Conservation (phyloP, 2,113 vertebrate species). For the Dicentrarchus labrax region DNA sequence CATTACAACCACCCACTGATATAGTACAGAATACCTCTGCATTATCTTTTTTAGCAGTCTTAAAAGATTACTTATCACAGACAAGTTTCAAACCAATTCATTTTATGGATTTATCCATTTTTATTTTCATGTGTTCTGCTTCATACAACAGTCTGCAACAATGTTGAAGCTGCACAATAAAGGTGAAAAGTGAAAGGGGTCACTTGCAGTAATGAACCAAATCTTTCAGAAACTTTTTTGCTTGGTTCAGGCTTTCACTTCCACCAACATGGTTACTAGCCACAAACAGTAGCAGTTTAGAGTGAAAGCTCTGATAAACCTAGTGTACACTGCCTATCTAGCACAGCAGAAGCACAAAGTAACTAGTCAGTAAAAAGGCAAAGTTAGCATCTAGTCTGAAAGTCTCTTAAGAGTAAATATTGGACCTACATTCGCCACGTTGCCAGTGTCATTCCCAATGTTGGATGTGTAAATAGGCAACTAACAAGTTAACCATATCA, state of each 20-base stretch:
- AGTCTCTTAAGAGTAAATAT: not conserved
- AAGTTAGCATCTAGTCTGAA: not conserved
- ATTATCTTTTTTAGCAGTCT: not conserved
- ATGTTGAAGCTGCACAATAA: not conserved
- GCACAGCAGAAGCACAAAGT: not conserved
- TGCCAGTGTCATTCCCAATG: no score
- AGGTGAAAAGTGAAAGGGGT: not conserved
- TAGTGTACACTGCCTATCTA: not conserved
- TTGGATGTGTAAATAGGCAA: not conserved
- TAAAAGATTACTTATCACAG: not conserved
- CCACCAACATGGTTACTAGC: not conserved
- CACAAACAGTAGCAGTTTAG: not conserved
- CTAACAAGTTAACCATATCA: not conserved
- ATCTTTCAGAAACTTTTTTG: not conserved
- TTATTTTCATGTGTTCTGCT: not conserved
- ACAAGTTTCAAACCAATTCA: not conserved
- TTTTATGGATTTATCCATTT: not conserved
- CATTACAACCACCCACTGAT: not conserved
- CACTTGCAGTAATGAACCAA: not conserved
- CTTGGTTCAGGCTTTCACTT: not conserved
- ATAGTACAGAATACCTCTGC: not conserved
- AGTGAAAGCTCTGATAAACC: not conserved
- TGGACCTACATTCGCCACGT: not conserved
- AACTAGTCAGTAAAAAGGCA: not conserved
- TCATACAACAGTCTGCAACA: not conserved